Evolutionary conservation across 92 coral and sea anemone genomes (phyloP).

Genomic region (Hydrozoanthus gracilis): DNA sequence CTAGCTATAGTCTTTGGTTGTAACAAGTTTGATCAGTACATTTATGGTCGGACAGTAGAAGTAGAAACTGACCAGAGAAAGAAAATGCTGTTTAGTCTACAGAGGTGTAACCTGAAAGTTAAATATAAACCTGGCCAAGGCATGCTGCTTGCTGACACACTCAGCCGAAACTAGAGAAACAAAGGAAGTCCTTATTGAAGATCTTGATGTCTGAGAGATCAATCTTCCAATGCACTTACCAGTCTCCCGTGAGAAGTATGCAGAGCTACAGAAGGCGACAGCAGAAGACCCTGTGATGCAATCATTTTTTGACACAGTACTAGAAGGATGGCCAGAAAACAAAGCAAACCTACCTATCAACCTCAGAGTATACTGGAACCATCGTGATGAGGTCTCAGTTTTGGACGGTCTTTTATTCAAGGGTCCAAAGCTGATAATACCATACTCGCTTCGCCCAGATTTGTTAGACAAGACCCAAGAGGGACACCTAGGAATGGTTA

Average conservation of each 20-base stretch:
- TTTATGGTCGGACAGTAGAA: not conserved
- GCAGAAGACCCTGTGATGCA: too few relatives aligned
- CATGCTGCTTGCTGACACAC: too few relatives aligned
- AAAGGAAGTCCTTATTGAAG: not conserved
- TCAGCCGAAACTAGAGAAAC: too few relatives aligned
- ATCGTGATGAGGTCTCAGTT: not conserved
- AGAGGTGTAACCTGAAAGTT: not conserved
- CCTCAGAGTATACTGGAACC: not conserved
- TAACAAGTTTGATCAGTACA: not conserved
- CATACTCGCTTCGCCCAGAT: too few relatives aligned
- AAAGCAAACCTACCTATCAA: not conserved
- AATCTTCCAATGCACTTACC: not conserved
- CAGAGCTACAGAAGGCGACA: not conserved
- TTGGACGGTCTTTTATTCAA: too few relatives aligned
- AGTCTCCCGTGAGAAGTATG: not conserved
- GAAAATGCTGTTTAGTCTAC: not conserved
- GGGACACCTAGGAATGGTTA: conserved; percentile 15
- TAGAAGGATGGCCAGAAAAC: too few relatives aligned
- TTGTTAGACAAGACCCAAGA: not conserved
- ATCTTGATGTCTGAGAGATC: not conserved
- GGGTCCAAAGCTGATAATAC: not conserved
- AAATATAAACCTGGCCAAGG: not conserved
- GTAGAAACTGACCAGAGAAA: not conserved
- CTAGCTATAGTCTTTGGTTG: not conserved
- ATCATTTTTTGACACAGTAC: too few relatives aligned